A percentile compares a stretch with the other conserved stretches of the same genome.
phyloP scores from a whole-genome alignment of 2,797 vertebrate species.

The Menidia menidia region DNA sequence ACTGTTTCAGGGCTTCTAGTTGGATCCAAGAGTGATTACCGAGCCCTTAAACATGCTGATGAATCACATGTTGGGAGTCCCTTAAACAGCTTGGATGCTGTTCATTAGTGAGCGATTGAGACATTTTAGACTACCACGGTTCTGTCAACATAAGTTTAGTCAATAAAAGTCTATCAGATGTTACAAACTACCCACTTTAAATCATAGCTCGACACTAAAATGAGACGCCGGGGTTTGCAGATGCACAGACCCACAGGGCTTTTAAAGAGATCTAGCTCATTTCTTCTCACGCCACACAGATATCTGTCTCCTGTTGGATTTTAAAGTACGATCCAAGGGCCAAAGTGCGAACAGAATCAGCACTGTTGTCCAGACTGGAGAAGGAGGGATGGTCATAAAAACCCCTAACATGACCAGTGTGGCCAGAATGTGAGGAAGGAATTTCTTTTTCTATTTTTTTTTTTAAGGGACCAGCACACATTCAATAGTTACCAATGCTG shows the following conservation, averaged over 20 bases:
- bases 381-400: constrained; percentile 28
- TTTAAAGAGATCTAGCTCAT: constrained; percentile 52
- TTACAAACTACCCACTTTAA: not conserved
- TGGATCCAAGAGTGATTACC: too few species aligned
- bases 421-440: constrained; percentile 21
- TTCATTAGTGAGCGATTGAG: not conserved
- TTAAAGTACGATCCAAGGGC: constrained; percentile 33
- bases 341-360: constrained; percentile 42
- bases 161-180: not conserved
- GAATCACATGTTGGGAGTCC: too few species aligned
- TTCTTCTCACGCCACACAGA: constrained; percentile 51
- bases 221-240: constrained; percentile 33
- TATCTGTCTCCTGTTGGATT: constrained; percentile 56
- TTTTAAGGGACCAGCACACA: not conserved
- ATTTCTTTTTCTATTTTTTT: not conserved
- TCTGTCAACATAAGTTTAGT: not conserved
- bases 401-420: constrained; percentile 15
- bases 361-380: constrained; percentile 33
- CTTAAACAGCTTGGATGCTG: not conserved
- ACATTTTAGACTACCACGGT: not conserved
- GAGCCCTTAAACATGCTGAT: not conserved
- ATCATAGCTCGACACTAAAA: constrained; percentile 16
- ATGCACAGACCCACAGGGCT: constrained; percentile 41
- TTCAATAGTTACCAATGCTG: constrained; percentile 8
- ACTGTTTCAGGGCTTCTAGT: not conserved